Base-by-base conservation (phyloP, 1,140 invertebrate species). In the Camponotus floridanus region DNA sequence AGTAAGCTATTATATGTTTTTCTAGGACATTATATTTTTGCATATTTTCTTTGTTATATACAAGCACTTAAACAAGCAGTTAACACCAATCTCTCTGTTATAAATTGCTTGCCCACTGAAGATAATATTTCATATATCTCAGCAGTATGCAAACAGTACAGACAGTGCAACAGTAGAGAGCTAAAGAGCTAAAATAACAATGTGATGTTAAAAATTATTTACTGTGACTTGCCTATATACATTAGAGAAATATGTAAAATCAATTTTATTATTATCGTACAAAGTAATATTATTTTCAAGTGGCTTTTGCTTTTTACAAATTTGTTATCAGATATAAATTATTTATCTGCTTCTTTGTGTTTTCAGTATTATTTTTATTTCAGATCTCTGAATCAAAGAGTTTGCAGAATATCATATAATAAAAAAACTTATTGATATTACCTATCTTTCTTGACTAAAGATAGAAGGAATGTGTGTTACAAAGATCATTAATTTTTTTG, bases 1-100 rank as follows among this genome's bases (percentile, higher is more conserved):
- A 31, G 1, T 13, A 15, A n/a, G n/a, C 26, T 26, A 39, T 3
- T 39, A 6, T 3, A 39, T 26, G 26, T 39, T 3, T 39, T 39
- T 39, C 0, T 39, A 6, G 36, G 36, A 15, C 18, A 13, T 64
- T 39, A 15, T 8, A 84, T 18, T n/a, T 71, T 85, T n/a, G 13
- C 18, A 51, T 64, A 45, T 85, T 85, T 85, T 65, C 21, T 78
- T 26, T 33, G 11, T 85, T 45, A 45, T 83, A 26, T 15, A 51
- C 45, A 48, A 48, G 7, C 36, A 51, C 21, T 85, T 3, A 11
- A 9, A n/a, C n/a, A n/a, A n/a, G n/a, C n/a, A n/a, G n/a, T n/a
- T n/a, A n/a, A n/a, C 3, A 6, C 13, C 21, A 21, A 64, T 78
- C 26, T 21, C 31, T 51, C 26, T n/a, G 59, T 65, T 33, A 13